Base-by-base conservation (phyloP, 2,113 vertebrate species). In the Serilophus lunatus region DNA sequence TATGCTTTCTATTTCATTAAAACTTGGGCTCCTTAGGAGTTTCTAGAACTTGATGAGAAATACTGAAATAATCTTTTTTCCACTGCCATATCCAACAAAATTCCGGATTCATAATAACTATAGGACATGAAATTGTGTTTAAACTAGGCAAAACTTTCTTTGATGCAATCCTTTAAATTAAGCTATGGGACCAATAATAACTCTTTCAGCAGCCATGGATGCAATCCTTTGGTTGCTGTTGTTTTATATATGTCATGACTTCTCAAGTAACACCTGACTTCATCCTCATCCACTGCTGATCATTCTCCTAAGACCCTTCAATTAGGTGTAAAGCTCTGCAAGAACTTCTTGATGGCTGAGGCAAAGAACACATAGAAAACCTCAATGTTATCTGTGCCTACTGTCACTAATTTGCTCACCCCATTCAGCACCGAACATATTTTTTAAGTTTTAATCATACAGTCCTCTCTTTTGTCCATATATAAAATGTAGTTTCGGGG, bases 361-460 rank as follows among this genome's bases (percentile, higher is more conserved):
- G 15, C 12, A 42, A 68, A 49, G 26, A 29, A 10, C 24, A 18
- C 25, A 9, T 24, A 36, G 31, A 56, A 68, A 24, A 69, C 2
- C 16, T 42, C 42, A 68, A 22, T 13, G 12, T 54, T 47, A 31
- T 51, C 36, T 59, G 17, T 23, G 5, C 17, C 38, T 40, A 13
- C 12, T 22, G 23, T n/a, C 13, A 38, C 13, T 44, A 35, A 60
- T 24, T 31, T 26, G 14, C 5, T 28, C 0, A 0, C 15, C 12
- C 22, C 49, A 6, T 38, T 61, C 28, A 57, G 4, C 16, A 38
- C 2, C 29, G 31, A 64, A 14, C 11, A 18, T n/a, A 29, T 56
- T 81, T 56, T 5, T 75, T 69, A 28, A 29, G 9, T 26, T 61
- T 69, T 76, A 18, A 69, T 29, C 25, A 68, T 11, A 33, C n/a